These are phyloP conservation scores for Ophioninae sp. DNA, from an alignment of 2,888 invertebrate species.

Conservation along the genomic window DNA sequence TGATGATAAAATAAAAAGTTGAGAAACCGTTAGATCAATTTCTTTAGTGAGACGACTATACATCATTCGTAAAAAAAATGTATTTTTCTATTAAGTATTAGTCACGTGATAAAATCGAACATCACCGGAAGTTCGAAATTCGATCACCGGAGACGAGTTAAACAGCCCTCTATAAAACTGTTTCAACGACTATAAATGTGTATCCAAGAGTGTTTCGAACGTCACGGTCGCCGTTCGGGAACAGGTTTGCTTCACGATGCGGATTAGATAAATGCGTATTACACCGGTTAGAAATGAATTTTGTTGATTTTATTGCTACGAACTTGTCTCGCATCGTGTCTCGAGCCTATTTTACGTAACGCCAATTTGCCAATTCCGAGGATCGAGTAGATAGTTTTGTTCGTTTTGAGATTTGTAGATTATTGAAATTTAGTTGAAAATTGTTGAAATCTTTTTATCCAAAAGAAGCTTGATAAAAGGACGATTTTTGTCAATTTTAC, in stretches of 20 bases:
- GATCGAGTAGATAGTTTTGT: background rate
- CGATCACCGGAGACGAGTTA: conserved; percentile 5
- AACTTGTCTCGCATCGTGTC: background rate
- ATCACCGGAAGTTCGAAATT: background rate
- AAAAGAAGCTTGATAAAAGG: background rate
- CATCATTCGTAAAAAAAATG: too few relatives aligned
- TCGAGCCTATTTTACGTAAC: background rate
- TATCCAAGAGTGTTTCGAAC: conserved; percentile 20
- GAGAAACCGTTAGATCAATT: too few relatives aligned
- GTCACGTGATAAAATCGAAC: background rate
- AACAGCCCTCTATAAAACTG: conserved; percentile 17
- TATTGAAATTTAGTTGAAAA: background rate
- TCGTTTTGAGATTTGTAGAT: background rate
- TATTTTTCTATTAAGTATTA: background rate
- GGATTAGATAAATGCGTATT: conserved; percentile 52
- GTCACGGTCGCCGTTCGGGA: conserved; percentile 40
- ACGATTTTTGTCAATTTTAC: background rate
- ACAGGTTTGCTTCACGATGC: conserved; percentile 44
- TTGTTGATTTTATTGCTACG: conserved; percentile 9
- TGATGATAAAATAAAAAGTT: too few relatives aligned
- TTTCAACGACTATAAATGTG: background rate
- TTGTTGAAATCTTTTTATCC: background rate
- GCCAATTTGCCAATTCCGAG: background rate
- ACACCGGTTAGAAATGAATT: conserved; percentile 22
- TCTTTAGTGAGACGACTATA: too few relatives aligned